Base-by-base conservation (phyloP, 2,797 vertebrate genomes). In the Acrossocheilus wenchowensis region DNA sequence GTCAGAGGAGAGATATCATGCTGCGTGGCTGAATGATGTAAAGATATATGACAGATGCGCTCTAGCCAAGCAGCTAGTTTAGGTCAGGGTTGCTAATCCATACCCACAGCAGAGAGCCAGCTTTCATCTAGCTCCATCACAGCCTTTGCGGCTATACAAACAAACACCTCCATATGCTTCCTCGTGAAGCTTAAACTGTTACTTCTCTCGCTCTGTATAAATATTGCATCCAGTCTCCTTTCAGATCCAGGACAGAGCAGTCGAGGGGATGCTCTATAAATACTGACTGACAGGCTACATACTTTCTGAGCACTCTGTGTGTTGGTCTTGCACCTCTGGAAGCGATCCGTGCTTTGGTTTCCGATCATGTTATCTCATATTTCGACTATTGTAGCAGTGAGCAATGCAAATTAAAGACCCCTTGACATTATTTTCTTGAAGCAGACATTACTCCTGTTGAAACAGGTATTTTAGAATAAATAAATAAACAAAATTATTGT, bases 191-290 rank as follows among this genome's bases (percentile, higher is more conserved):
- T 89, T 88, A 88, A 92, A 87, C 85, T 83, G 72, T 87, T 90
- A 90, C 92, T 91, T 85, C 90, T 80, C 85, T 92, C 88, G 87
- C 87, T 89, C 88, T 89, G 90, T 91, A 94, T 93, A 93, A 94
- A 94, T 94, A 95, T 93, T 93, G 90, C 91, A 93, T 92, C 92
- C 91, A 92, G 91, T 92, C 92, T 92, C 60, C 85, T 93, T 78
- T 77, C 87, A 92, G 92, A 95, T 93, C 91, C 92, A 93, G 94
- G 93, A 93, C 94, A 93, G 86, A 88, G 90, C 91, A 83, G 93
- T 91, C 93, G 91, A 39, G 91, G 86, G 94, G 93, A 94, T 90
- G 30, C 92, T 94, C 94, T 94, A 95, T 94, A 94, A 95, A 95
- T 94, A 94, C 86, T 87, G 89, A 82, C 92, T 92, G 93, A 93